These are phyloP conservation scores for Palythoa caribaeorum DNA, from an alignment of 92 coral and sea anemone species.

Conservation along the genomic window DNA sequence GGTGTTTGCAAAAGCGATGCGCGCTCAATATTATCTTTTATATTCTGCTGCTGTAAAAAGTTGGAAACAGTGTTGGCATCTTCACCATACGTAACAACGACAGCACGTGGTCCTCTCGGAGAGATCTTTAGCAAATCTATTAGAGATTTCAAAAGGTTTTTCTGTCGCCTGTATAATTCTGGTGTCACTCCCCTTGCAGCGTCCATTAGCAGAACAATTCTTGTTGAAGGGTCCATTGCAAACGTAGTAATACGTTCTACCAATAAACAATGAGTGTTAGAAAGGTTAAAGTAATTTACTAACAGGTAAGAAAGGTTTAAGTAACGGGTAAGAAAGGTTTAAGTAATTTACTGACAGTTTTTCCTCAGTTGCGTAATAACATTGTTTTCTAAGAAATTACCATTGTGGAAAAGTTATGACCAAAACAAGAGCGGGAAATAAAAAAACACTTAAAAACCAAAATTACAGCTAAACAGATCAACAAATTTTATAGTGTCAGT, in stretches of 20 bases:
- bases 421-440: too few species aligned
- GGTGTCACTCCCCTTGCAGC: conserved; percentile 31
- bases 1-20: conserved; percentile 25
- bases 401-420: too few species aligned
- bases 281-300: too few species aligned
- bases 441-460: too few species aligned
- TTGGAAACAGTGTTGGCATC: conserved; percentile 33
- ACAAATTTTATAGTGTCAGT: too few species aligned
- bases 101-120: conserved; percentile 36
- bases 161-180: conserved; percentile 11
- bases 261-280: background rate
- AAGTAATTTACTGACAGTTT: too few species aligned
- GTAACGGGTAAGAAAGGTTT: too few species aligned
- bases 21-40: conserved; percentile 22
- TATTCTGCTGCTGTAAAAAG: conserved; percentile 12
- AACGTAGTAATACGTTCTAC: background rate
- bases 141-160: conserved; percentile 18
- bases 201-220: conserved; percentile 7
- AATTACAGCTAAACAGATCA: too few species aligned
- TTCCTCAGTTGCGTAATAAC: too few species aligned
- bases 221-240: conserved; percentile 26
- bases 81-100: conserved; percentile 30
- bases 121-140: conserved; percentile 17
- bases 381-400: too few species aligned
- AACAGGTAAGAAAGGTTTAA: too few species aligned